These are phyloP conservation scores for Hemibagrus guttatus DNA, from an alignment of 2,797 vertebrate genomes.

Conservation along the genomic window DNA sequence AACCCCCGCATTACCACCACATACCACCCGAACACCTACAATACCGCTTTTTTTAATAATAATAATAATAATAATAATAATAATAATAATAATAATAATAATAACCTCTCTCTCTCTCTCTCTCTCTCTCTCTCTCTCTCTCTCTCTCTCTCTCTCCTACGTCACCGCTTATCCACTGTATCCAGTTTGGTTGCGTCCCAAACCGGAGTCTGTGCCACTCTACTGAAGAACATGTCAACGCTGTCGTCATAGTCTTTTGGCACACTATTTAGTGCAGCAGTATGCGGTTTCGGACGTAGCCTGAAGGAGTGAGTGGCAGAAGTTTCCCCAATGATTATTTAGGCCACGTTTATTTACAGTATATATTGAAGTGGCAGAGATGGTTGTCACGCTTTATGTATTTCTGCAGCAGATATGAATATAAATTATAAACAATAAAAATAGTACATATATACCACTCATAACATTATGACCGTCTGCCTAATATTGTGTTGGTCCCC, in stretches of 20 bases:
- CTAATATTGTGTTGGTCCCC: too few relatives aligned
- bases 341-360: background rate
- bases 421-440: background rate
- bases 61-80: too few relatives aligned
- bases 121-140: background rate
- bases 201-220: background rate
- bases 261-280: background rate
- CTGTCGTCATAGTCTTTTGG: background rate
- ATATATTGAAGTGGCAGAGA: background rate
- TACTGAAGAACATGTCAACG: background rate
- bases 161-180: background rate
- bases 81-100: background rate
- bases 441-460: background rate
- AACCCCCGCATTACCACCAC: background rate
- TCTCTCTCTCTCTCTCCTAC: background rate
- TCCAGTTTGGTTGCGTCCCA: slow-evolving; percentile 23
- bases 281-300: background rate
- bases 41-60: too few relatives aligned
- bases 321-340: background rate
- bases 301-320: background rate
- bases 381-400: background rate
- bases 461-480: too few relatives aligned
- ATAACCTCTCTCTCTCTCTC: background rate
- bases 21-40: background rate
- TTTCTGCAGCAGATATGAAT: too few relatives aligned